These are phyloP conservation scores for Xyrauchen texanus DNA, from an alignment of 2,113 vertebrate genomes.

Conservation along the genomic window DNA sequence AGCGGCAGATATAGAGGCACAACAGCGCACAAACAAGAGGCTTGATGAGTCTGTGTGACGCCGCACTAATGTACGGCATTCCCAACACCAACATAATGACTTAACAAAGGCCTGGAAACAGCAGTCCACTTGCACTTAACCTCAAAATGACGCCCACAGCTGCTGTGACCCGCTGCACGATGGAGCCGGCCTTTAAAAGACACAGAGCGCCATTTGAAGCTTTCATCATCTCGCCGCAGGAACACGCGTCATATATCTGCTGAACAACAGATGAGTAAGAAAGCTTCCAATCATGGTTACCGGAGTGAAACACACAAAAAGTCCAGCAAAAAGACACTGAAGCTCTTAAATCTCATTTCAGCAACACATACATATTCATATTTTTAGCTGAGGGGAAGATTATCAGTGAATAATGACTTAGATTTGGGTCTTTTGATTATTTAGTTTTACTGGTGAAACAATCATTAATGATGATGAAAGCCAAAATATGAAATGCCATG, in stretches of 20 bases:
- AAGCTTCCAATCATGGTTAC: too few relatives aligned
- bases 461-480: too few relatives aligned
- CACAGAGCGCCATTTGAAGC: too few relatives aligned
- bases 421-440: too few relatives aligned
- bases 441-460: too few relatives aligned
- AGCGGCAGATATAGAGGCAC: not conserved
- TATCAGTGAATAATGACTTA: too few relatives aligned
- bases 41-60: not conserved
- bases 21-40: not conserved
- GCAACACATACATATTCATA: too few relatives aligned
- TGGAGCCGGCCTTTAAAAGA: not conserved
- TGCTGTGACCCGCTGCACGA: not conserved
- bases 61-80: slow-evolving; percentile 25
- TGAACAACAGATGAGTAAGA: not conserved
- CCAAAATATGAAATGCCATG: too few relatives aligned
- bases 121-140: not conserved
- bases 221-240: not conserved
- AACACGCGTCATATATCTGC: not conserved
- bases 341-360: too few relatives aligned
- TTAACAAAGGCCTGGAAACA: slow-evolving; percentile 20
- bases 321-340: too few relatives aligned
- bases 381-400: too few relatives aligned
- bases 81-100: slow-evolving; percentile 32
- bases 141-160: slow-evolving; percentile 9
- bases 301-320: too few relatives aligned